Conservation (phyloP, 2,113 vertebrate genomes). For the Jacana jacana region DNA sequence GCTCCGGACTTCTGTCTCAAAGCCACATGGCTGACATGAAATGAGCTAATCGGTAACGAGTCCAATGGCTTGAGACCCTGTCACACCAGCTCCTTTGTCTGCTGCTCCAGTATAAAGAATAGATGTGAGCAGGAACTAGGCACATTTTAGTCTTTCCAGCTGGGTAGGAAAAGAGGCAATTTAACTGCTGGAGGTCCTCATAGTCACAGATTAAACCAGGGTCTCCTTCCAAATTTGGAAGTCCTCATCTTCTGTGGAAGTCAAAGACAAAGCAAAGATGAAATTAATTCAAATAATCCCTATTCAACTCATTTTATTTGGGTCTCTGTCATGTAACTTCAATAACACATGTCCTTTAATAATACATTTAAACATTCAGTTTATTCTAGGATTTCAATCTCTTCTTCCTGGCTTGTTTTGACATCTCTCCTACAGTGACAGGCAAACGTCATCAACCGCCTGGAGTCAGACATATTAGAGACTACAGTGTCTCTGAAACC, state of each 20-base stretch:
- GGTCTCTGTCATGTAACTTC: background rate
- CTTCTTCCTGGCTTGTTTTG: background rate
- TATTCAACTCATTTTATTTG: background rate
- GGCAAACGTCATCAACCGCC: background rate
- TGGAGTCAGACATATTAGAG: background rate
- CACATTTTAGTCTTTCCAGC: background rate
- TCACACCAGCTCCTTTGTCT: background rate
- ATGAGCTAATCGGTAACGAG: background rate
- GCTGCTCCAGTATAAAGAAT: background rate
- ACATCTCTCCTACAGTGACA: background rate
- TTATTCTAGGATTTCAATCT: conserved; percentile 13
- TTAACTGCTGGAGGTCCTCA: background rate
- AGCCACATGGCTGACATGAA: conserved; percentile 28
- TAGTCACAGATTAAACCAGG: background rate
- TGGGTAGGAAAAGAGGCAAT: background rate
- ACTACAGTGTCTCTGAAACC: background rate
- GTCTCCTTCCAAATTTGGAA: background rate
- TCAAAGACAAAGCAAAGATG: background rate
- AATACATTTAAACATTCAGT: conserved; percentile 9
- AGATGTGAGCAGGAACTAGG: background rate
- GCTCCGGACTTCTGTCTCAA: conserved; percentile 22
- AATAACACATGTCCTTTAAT: conserved; percentile 26
- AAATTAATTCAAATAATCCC: background rate
- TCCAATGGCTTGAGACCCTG: background rate
- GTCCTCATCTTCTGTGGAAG: background rate